phyloP scores from a whole-genome alignment of 2,888 invertebrate genomes.

The Amiota communis region DNA sequence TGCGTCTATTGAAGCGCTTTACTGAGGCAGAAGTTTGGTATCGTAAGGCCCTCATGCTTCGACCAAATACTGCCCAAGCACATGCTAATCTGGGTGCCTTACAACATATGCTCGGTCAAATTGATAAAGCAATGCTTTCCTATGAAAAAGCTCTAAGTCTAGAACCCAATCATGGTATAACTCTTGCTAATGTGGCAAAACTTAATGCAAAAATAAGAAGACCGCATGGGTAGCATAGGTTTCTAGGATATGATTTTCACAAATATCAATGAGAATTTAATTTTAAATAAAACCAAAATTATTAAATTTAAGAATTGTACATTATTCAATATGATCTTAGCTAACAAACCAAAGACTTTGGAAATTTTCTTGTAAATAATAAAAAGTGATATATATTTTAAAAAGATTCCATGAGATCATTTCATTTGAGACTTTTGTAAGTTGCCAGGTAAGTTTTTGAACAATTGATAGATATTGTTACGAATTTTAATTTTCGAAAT shows the following conservation, averaged over 20 bases:
- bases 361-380: too few relatives aligned
- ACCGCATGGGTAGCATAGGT: too few relatives aligned
- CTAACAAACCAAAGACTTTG: too few relatives aligned
- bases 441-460: too few relatives aligned
- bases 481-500: too few relatives aligned
- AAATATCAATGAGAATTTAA: not conserved
- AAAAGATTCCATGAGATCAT: too few relatives aligned
- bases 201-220: constrained; percentile 56
- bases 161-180: constrained; percentile 90
- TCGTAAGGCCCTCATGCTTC: constrained; percentile 75
- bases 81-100: constrained; percentile 96
- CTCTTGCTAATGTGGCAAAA: constrained; percentile 89
- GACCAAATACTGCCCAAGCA: constrained; percentile 85
- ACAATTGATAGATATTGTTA: too few relatives aligned
- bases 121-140: constrained; percentile 86
- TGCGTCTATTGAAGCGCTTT: constrained; percentile 85
- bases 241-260: too few relatives aligned
- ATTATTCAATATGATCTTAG: too few relatives aligned
- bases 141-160: constrained; percentile 88
- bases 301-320: too few relatives aligned
- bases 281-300: constrained; percentile 1
- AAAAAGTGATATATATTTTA: too few relatives aligned
- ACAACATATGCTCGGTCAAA: constrained; percentile 91
- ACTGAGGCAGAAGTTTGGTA: constrained; percentile 90
- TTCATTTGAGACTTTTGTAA: too few relatives aligned